phyloP scores from a whole-genome alignment of 2,113 vertebrate genomes.

The Ariopsis seemanni region DNA sequence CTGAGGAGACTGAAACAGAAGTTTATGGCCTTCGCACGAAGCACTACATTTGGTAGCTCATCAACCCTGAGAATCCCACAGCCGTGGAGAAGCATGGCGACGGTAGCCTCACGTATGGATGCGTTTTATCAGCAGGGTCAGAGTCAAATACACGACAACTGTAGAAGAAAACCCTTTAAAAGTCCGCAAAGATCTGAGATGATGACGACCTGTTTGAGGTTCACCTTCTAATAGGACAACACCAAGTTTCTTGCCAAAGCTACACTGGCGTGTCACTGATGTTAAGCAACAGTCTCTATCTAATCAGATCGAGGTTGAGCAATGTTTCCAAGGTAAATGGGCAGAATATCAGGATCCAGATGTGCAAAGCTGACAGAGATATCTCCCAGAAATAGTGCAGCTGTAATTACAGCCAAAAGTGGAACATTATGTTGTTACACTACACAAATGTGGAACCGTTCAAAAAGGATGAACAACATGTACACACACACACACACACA shows the following conservation, averaged over 20 bases:
- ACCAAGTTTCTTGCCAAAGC: background rate
- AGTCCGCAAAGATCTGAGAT: background rate
- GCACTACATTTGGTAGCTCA: background rate
- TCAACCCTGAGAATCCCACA: background rate
- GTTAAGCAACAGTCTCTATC: background rate
- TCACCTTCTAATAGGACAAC: background rate
- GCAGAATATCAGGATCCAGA: too few species aligned
- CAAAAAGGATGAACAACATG: background rate
- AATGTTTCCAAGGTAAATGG: background rate
- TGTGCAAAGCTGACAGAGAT: background rate
- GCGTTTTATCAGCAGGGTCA: background rate
- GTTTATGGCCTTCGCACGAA: too few species aligned
- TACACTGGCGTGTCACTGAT: background rate
- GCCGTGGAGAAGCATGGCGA: background rate
- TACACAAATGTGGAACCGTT: background rate
- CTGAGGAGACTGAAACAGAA: too few species aligned
- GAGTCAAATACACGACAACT: background rate
- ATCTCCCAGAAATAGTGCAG: background rate
- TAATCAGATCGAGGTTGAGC: background rate
- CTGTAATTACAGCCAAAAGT: background rate
- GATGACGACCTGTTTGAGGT: background rate
- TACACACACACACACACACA: too few species aligned
- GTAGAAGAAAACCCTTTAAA: background rate
- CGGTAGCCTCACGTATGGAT: background rate
- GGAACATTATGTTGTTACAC: background rate